Base-by-base conservation (phyloP, 2,888 invertebrate genomes). In the Netelia inedita region DNA sequence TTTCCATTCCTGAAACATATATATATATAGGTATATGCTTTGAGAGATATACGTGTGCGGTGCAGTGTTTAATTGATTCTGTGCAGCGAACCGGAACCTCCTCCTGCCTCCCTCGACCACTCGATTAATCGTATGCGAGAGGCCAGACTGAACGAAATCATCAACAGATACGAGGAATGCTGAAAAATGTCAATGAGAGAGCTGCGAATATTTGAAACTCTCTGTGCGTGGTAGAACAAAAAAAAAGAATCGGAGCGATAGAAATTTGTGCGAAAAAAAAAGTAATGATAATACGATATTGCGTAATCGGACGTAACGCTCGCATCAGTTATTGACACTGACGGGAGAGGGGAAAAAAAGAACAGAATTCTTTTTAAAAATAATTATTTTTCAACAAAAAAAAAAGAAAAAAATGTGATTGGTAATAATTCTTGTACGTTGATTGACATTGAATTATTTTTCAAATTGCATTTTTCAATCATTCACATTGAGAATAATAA, bases 21-120 rank as follows among this genome's bases (percentile, higher is more conserved):
- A 11, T 53, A 78, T 41, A 68, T 69, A 69, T 76, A 53, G 59
- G 28, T 46, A 46, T 43, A n/a, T 43, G 14, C 16, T 41, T 41
- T 23, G 16, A 14, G 14, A 46, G 50, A 14, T 41, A 72, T 11
- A 71, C 28, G 61, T 69, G 8, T 10, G 41, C 35, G 50, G 28
- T 79, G 46, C 43, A 46, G 73, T 21, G 74, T 65, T 82, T 75
- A 82, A 85, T 85, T 85, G 85, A 85, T 82, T 85, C 79, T 69
- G 73, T 53, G 59, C 78, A 41, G 73, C 46, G 61, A 68, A 50
- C 11, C 46, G 68, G 81, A 81, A 78, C 55, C 61, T 63, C 50
- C 81, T 68, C 72, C 74, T 16, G 16, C 16, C 23, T 50, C 28
- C 63, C 41, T 65, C 53, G 35, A 53, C 28, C n/a, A 50, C 73